These are phyloP conservation scores for Colinus virginianus DNA, from an alignment of 2,113 vertebrate species.

Conservation along the genomic window DNA sequence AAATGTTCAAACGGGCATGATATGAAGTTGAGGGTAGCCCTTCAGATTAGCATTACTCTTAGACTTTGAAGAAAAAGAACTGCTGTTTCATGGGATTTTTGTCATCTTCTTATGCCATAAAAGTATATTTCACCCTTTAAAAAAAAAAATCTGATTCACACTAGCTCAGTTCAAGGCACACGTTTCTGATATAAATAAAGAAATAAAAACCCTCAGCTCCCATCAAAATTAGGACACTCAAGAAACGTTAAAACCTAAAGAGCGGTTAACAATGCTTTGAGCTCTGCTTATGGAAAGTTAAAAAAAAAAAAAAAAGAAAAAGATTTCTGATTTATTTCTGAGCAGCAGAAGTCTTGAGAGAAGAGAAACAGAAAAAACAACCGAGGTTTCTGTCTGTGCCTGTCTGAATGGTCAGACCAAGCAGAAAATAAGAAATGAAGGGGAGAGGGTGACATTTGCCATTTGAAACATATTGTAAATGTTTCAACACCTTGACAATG, in stretches of 20 bases:
- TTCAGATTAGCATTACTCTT: not conserved
- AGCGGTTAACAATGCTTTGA: conserved; percentile 2
- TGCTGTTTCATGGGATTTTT: not conserved
- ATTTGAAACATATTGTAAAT: conserved; percentile 1
- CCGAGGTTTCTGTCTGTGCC: not conserved
- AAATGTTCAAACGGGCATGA: not conserved
- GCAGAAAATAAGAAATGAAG: not conserved
- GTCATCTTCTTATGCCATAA: not conserved
- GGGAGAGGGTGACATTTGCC: not conserved
- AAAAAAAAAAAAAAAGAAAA: not conserved
- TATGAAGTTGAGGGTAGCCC: not conserved
- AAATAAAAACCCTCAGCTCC: not conserved
- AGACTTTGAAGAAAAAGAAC: not conserved
- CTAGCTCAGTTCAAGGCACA: not conserved
- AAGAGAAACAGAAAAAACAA: conserved; percentile 11
- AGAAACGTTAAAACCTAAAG: not conserved
- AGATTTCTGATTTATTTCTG: not conserved
- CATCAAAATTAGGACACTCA: conserved; percentile 19
- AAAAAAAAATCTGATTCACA: not conserved
- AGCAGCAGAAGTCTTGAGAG: conserved; percentile 25
- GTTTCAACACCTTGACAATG: conserved; percentile 63
- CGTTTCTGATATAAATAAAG: not conserved
- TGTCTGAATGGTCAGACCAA: conserved; percentile 16
- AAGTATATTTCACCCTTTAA: not conserved
- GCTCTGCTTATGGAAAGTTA: not conserved